Evolutionary conservation across 35 echinoderm and acorn worm species (phyloP).

Genomic region (Anneissia japonica): DNA sequence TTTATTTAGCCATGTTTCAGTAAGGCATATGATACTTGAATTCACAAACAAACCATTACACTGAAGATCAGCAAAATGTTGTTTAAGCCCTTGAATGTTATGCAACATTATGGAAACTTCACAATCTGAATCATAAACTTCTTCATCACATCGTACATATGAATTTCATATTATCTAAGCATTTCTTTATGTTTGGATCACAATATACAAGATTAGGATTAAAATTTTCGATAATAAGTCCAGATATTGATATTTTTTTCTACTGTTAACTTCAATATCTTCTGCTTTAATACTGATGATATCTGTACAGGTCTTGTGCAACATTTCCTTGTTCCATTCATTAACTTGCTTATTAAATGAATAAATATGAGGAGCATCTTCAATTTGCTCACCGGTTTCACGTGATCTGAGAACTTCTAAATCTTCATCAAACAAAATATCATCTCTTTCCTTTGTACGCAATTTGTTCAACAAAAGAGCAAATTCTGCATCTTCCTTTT

Average conservation of each 20-base stretch:
- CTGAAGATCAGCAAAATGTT: no score
- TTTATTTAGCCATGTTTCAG: no score
- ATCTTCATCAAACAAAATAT: conserved; percentile 23
- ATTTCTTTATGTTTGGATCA: no score
- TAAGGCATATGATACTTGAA: no score
- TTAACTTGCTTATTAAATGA: conserved; percentile 40
- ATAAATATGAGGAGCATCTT: conserved; percentile 48
- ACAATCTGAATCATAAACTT: no score
- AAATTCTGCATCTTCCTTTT: conserved; percentile 65
- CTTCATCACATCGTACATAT: no score
- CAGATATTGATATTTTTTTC: not conserved
- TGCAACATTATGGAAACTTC: no score
- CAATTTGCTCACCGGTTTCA: not conserved
- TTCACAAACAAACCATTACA: no score
- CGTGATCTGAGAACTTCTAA: conserved; percentile 10
- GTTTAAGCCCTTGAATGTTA: no score
- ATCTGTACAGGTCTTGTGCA: conserved; percentile 22
- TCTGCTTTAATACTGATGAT: conserved; percentile 19
- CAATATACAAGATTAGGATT: no score
- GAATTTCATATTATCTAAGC: no score
- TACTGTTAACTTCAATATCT: not conserved
- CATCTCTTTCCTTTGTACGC: conserved; percentile 20
- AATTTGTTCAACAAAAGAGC: conserved; percentile 60
- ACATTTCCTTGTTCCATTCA: conserved; percentile 24
- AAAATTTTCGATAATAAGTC: no score